Evolutionary conservation across 2,113 vertebrate species (phyloP).

Genomic region (Lipophrys pholis): DNA sequence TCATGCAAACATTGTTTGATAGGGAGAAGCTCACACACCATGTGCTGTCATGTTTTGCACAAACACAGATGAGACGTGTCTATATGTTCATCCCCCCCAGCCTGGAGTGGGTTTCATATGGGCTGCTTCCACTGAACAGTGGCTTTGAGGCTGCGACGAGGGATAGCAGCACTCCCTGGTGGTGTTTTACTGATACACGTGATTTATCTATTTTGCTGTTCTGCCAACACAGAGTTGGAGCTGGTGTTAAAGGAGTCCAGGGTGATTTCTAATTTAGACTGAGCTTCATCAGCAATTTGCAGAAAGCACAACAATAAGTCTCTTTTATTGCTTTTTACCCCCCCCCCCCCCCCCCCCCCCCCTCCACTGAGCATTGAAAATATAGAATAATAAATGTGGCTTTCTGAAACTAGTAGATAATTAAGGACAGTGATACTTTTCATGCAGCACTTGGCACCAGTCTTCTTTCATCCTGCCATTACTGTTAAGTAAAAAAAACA

Average conservation of each 20-base stretch:
- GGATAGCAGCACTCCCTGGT: conserved; percentile 53
- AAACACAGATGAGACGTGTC: conserved; percentile 36
- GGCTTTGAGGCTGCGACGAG: background rate
- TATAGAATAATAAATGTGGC: background rate
- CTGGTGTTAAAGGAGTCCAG: background rate
- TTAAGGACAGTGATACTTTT: conserved; percentile 7
- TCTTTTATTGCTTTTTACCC: background rate
- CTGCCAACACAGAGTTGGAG: conserved; percentile 6
- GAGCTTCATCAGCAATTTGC: background rate
- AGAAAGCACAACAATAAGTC: background rate
- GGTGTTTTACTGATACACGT: conserved; percentile 14
- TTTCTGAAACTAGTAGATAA: background rate
- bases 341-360: too few relatives aligned
- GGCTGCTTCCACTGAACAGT: conserved; percentile 9
- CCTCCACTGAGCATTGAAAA: background rate
- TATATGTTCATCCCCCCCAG: conserved; percentile 17
- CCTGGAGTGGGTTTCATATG: conserved; percentile 10
- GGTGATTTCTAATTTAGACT: background rate
- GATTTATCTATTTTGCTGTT: background rate
- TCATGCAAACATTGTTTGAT: conserved; percentile 38
- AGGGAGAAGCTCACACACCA: conserved; percentile 10
- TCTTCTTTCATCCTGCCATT: background rate
- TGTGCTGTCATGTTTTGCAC: conserved; percentile 4
- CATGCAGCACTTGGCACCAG: background rate
- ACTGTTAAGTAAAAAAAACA: too few relatives aligned